phyloP scores from a whole-genome alignment of 2,888 invertebrate species.

The Lycaena phlaeas region DNA sequence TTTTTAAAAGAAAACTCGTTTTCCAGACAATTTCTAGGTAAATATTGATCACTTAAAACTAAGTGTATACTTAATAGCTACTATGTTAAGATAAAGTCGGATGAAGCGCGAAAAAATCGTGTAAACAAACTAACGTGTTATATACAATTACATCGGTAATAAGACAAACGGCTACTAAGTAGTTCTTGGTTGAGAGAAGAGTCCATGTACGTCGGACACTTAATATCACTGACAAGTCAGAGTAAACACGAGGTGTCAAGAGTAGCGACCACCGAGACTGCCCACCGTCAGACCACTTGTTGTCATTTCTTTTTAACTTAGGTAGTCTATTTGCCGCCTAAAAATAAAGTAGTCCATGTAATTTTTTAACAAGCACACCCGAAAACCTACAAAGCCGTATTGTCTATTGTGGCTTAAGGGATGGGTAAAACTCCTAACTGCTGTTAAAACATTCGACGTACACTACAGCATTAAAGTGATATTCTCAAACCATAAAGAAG shows the following conservation, averaged over 20 bases:
- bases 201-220: conserved; percentile 7
- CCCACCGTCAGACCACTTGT: conserved; percentile 27
- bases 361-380: conserved; percentile 62
- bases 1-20: too few species aligned
- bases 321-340: conserved; percentile 39
- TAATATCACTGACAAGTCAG: conserved; percentile 19
- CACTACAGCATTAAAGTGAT: conserved; percentile 67
- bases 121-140: background rate
- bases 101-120: background rate
- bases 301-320: conserved; percentile 46
- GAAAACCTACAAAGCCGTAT: conserved; percentile 42
- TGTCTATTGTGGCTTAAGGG: conserved; percentile 47
- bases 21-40: too few species aligned
- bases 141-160: conserved; percentile 9
- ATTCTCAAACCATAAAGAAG: conserved; percentile 69
- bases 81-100: too few species aligned
- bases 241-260: conserved; percentile 28
- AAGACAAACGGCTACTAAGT: background rate
- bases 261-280: conserved; percentile 25
- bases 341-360: conserved; percentile 61
- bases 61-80: too few species aligned
- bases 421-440: conserved; percentile 66
- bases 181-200: background rate
- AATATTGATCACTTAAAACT: too few species aligned
- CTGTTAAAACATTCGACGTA: conserved; percentile 64